Base-by-base conservation (phyloP, 2,113 vertebrate genomes). In the Pollimyrus isidori region DNA sequence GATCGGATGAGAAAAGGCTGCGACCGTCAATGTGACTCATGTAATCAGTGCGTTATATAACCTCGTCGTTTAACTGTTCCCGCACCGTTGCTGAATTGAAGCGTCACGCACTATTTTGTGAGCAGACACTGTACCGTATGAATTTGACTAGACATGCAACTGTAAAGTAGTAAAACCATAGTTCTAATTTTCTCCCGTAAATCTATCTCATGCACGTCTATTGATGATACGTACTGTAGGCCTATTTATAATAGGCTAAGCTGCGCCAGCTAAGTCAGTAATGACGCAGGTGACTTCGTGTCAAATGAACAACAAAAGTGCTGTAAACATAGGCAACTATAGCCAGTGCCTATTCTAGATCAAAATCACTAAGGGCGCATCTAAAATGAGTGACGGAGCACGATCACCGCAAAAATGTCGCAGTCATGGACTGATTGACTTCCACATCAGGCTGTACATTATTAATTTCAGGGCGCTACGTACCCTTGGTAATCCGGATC, bases 31-130 rank as follows among this genome's bases (percentile, higher is more conserved):
- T 86, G 89, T 88, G 92, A 93, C 92, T 30, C 62, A 88, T 93
- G 88, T 88, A 65, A 87, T 92, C 56, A 90, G 92, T 89, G 92
- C 88, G 93, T 96, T 96, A 95, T 94, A 94, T 95, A 96, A 96
- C 90, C 76, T 45, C 85, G 50, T 50, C 50, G 30, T 87, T 90
- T 84, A 80, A 53, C 35, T 84, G 52, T 73, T 53, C 80, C 39
- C 15, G 46, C 88, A 58, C 52, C 76, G 80, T 11, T 42, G n/a
- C 21, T 15, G 17, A 49, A 35, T 35, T 15, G 76, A 58, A 23
- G n/a, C 46, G 7, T 88, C 62, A 50, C 45, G n/a, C 65, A 26
- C 3, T 46, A 73, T 49, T 88, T 9, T 73, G 7, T 87, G 35
- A 10, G 17, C 35, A 84, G 19, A 84, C 39, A 83, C 15, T 46